Evolutionary conservation across 2,113 vertebrate genomes (phyloP).

Genomic region (Quiscalus mexicanus): DNA sequence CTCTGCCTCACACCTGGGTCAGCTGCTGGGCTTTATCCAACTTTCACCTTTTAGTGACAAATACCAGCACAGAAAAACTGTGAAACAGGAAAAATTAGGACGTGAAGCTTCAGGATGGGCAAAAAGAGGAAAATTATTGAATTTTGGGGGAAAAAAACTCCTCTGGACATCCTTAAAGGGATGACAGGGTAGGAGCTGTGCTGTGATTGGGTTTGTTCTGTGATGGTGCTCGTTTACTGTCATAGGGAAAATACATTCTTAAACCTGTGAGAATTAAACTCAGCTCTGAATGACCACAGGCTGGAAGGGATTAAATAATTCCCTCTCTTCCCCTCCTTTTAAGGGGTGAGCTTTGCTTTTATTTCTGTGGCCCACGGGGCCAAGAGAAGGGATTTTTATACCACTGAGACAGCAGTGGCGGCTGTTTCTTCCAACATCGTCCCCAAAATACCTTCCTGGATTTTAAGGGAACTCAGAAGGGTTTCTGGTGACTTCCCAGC

Average conservation of each 20-base stretch:
- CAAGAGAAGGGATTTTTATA: neutral
- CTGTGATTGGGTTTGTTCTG: neutral
- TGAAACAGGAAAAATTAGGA: neutral
- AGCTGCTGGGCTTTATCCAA: neutral
- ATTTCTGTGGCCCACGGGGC: neutral
- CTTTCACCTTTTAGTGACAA: neutral
- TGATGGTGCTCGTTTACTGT: neutral
- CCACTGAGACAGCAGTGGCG: neutral
- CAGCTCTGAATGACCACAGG: neutral
- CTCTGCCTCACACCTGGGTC: neutral
- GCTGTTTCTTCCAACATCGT: neutral
- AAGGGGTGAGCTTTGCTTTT: neutral
- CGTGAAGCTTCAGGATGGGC: neutral
- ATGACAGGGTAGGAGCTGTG: neutral
- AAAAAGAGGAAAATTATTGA: neutral
- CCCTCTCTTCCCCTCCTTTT: neutral
- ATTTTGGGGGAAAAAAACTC: rapidly evolving
- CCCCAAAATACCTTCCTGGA: neutral
- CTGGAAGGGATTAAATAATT: neutral
- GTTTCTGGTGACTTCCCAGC: neutral
- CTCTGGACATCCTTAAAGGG: neutral
- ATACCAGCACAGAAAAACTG: rapidly evolving
- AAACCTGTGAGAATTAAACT: neutral
- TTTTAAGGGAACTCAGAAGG: neutral
- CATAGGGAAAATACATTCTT: neutral